phyloP scores from a whole-genome alignment of 2,888 invertebrate species.

The Agrenia bidenticulata region DNA sequence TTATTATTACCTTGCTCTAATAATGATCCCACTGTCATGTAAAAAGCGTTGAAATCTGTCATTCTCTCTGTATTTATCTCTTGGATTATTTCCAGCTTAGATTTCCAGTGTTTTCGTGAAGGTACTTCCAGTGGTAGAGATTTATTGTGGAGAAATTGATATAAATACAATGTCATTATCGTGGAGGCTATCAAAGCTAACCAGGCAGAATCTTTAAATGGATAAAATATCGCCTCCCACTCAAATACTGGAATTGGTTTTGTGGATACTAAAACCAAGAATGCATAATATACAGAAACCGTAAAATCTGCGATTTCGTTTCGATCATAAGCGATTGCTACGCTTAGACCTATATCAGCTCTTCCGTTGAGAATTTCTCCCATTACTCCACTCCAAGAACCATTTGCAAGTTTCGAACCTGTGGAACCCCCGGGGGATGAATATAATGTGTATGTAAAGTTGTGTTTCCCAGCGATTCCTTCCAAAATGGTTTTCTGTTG shows the following conservation, averaged over 20 bases:
- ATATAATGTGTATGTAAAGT: conserved; percentile 42
- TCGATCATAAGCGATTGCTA: conserved; percentile 43
- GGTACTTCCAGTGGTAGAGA: conserved; percentile 29
- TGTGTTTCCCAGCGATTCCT: conserved; percentile 34
- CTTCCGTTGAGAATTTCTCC: conserved; percentile 44
- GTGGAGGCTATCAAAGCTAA: conserved; percentile 34
- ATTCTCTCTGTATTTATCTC: conserved; percentile 28
- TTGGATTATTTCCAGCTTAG: conserved; percentile 4
- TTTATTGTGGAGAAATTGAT: conserved; percentile 42
- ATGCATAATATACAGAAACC: conserved; percentile 44
- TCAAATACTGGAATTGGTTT: conserved; percentile 49
- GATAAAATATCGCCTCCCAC: conserved; percentile 51
- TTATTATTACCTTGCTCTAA: conserved; percentile 45
- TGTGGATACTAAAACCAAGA: conserved; percentile 47
- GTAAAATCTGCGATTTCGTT: conserved; percentile 44
- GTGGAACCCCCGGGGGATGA: conserved; percentile 43
- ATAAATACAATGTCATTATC: conserved; percentile 27
- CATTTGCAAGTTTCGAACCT: conserved; percentile 40
- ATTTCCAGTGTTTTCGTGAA: conserved; percentile 15
- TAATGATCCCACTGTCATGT: conserved; percentile 45
- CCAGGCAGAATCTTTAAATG: conserved; percentile 42
- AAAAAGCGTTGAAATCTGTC: conserved; percentile 37
- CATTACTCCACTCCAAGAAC: conserved; percentile 50
- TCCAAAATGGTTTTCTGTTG: conserved; percentile 44
- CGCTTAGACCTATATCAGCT: conserved; percentile 48